A percentile compares a stretch with the other conserved stretches of the same genome.
These are phyloP conservation scores for Syritta pipiens DNA, from an alignment of 2,888 invertebrate genomes.

Conservation along the genomic window DNA sequence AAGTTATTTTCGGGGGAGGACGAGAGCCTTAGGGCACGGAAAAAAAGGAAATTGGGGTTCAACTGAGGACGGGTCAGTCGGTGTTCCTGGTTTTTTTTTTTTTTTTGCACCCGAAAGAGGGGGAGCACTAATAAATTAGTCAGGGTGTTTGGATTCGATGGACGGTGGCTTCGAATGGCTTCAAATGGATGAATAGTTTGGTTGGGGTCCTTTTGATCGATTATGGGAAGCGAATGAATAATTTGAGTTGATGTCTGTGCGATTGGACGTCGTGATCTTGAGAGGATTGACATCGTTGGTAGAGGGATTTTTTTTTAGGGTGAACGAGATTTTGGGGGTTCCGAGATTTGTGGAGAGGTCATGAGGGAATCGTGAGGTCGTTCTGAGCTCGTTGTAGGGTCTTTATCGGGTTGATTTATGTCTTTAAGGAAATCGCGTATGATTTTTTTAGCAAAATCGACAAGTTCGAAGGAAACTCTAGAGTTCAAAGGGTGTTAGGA, in stretches of 20 bases:
- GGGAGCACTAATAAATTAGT: slow-evolving; percentile 56
- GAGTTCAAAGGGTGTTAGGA: too few relatives aligned
- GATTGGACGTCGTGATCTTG: not conserved
- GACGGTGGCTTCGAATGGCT: slow-evolving; percentile 18
- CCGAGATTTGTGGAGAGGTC: too few relatives aligned
- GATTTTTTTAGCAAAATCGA: too few relatives aligned
- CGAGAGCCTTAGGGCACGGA: not conserved
- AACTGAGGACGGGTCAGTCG: slow-evolving; percentile 36
- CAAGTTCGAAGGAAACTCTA: too few relatives aligned
- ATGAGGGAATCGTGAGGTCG: too few relatives aligned
- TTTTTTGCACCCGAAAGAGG: not conserved
- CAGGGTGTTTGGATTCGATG: slow-evolving; percentile 44
- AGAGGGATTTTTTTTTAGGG: not conserved
- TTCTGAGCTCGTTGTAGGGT: too few relatives aligned
- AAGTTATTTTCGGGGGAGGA: slow-evolving; percentile 24
- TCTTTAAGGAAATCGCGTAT: too few relatives aligned
- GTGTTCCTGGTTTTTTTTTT: too few relatives aligned
- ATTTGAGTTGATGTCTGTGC: slow-evolving; percentile 33
- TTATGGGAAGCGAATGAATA: slow-evolving; percentile 53
- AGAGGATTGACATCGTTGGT: not conserved
- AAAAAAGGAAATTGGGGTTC: slow-evolving; percentile 14
- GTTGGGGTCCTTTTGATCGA: slow-evolving; percentile 50
- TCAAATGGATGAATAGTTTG: slow-evolving; percentile 58
- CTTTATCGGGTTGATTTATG: too few relatives aligned
- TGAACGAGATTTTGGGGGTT: too few relatives aligned